Percentiles rank a stretch among this genome's conserved stretches.
Evolutionary conservation across 2,797 vertebrate genomes (phyloP).

Genomic region (Danio tinwini): DNA sequence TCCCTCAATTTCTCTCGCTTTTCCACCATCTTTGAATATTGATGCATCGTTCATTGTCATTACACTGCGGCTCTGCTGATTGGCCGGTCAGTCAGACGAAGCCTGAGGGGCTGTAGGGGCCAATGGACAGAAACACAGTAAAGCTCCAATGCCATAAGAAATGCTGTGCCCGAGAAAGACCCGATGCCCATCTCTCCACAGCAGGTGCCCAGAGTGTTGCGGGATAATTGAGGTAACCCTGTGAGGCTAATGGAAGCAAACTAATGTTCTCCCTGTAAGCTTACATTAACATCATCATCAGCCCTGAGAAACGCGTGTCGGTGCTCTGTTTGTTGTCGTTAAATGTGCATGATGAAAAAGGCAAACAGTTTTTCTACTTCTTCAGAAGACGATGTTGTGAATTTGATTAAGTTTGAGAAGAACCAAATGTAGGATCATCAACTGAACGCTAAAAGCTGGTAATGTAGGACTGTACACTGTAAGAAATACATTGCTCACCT

Average conservation of each 20-base stretch:
- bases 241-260: slow-evolving; percentile 72
- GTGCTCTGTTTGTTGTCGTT: slow-evolving; percentile 37
- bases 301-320: slow-evolving; percentile 24
- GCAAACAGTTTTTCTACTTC: no score
- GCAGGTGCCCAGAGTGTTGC: slow-evolving; percentile 66
- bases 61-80: slow-evolving; percentile 50
- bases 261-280: slow-evolving; percentile 56
- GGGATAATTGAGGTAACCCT: slow-evolving; percentile 69
- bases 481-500: no score
- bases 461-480: no score
- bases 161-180: slow-evolving; percentile 39
- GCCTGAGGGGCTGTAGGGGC: slow-evolving; percentile 57
- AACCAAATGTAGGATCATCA: no score
- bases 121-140: slow-evolving; percentile 68
- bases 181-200: slow-evolving; percentile 63
- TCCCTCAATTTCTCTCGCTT: slow-evolving; percentile 36
- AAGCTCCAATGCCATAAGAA: slow-evolving; percentile 50
- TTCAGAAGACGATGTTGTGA: no score
- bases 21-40: slow-evolving; percentile 57
- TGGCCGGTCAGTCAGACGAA: slow-evolving; percentile 49
- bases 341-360: neutral
- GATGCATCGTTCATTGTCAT: slow-evolving; percentile 66
- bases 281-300: slow-evolving; percentile 59
- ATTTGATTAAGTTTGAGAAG: no score
- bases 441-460: no score